These are phyloP conservation scores for Origma solitaria DNA, from an alignment of 2,113 vertebrate species.

Conservation along the genomic window DNA sequence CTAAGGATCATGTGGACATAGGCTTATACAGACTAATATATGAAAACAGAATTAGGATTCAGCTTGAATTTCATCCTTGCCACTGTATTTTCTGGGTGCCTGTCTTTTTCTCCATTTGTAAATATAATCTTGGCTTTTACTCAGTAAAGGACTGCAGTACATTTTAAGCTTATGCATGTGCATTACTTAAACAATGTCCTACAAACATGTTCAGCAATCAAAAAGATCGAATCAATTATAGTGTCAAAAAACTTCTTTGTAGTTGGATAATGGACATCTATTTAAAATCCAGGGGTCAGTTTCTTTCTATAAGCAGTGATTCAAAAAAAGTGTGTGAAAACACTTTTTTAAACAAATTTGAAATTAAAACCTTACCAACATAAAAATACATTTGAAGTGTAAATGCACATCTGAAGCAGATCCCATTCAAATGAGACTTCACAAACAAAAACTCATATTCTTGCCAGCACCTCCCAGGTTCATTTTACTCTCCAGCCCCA, in stretches of 20 bases:
- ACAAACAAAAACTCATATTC: neutral
- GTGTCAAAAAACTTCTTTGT: neutral
- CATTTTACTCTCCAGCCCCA: neutral
- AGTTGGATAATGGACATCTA: neutral
- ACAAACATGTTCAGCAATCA: neutral
- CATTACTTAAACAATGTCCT: neutral
- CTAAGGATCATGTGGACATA: neutral
- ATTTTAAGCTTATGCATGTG: neutral
- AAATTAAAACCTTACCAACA: neutral
- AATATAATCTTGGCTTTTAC: neutral
- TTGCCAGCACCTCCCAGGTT: neutral
- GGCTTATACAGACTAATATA: neutral
- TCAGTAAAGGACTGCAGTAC: neutral
- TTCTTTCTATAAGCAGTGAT: neutral
- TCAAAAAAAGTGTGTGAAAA: neutral
- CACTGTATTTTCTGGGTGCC: neutral
- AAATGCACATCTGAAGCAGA: neutral
- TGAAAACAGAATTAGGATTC: constrained; percentile 17
- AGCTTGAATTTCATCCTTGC: constrained; percentile 1
- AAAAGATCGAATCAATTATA: neutral
- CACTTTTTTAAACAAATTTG: neutral
- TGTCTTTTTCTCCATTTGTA: neutral
- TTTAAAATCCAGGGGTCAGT: neutral
- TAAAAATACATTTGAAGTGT: neutral
- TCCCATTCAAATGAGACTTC: neutral